Base-by-base conservation (phyloP, 2,888 invertebrate genomes). In the Augochlorella aurata region DNA sequence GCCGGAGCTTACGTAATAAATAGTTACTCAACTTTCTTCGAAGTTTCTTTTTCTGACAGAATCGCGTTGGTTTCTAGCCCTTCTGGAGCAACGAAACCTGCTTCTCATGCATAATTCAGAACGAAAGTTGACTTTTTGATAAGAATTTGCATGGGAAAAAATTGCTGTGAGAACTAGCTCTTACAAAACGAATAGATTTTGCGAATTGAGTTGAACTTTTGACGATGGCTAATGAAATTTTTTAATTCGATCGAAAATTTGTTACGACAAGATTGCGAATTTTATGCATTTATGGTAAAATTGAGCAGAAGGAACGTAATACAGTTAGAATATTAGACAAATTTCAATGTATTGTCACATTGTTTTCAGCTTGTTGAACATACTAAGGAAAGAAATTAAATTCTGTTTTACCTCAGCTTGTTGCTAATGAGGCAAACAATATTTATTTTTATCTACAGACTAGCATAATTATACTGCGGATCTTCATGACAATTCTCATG, bases 21-120 rank as follows among this genome's bases (percentile, higher is more conserved):
- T 21, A 29, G 12, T 82, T 82, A 52, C 83, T 73, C 49, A 82
- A 82, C 66, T 70, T 70, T 50, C n/a, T 44, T 65, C 8, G 49
- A 47, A 1, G 50, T 52, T 67, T 50, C 50, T 65, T 74, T 61
- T 18, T 50, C 50, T 52, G 18, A 1, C 52, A 21, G 58, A 12
- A 47, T 47, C 50, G 10, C 16, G 49, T 14, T 38, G 29, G 18
- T 65, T 65, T 81, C 44, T 58, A 47, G 18, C n/a, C 24, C 72
- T 65, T 69, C 16, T 8, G 8, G 24, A 10, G 47, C 44, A 71
- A 29, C 44, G n/a, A 4, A 14, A 21, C 69, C 14, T 65, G 65
- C 24, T 24, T 12, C 5, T 38, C 47, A 38, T 54, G 63, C 4
- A 47, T 52, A 54, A 65, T 49, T 52, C 44, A 16, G 3, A 66